Conservation (phyloP, 2,888 invertebrate genomes). For the Protonemura montana region DNA sequence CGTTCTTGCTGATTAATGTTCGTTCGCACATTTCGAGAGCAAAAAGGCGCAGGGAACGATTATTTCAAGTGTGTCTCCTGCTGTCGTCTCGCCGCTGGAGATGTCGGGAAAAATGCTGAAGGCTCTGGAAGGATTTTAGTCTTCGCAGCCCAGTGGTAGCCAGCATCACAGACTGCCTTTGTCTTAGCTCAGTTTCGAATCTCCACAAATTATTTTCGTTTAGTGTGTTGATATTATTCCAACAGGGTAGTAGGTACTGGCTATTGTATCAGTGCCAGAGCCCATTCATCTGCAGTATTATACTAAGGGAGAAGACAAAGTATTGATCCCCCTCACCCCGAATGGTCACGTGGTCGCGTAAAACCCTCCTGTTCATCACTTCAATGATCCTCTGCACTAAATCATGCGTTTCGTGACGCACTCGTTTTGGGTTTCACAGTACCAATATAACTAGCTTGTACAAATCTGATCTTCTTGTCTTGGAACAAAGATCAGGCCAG, state of each 20-base stretch:
- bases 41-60: neutral
- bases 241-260: slow-evolving; percentile 26
- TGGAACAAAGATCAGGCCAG: too few relatives aligned
- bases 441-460: neutral
- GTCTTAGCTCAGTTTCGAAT: slow-evolving; percentile 1
- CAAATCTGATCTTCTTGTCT: too few relatives aligned
- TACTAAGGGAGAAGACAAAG: slow-evolving; percentile 34
- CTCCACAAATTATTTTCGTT: slow-evolving; percentile 15
- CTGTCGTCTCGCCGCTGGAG: neutral
- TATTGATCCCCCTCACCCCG: slow-evolving; percentile 45
- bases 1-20: neutral
- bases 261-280: neutral
- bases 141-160: neutral
- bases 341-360: slow-evolving; percentile 42
- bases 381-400: neutral
- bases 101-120: neutral
- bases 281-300: slow-evolving; percentile 47
- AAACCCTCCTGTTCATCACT: slow-evolving; percentile 27
- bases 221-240: neutral
- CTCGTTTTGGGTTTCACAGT: neutral
- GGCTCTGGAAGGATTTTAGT: neutral
- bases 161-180: neutral
- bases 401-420: neutral
- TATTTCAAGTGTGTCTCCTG: neutral
- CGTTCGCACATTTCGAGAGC: neutral